Conservation (phyloP, 2,797 vertebrate genomes). For the Muscicapa striata region DNA sequence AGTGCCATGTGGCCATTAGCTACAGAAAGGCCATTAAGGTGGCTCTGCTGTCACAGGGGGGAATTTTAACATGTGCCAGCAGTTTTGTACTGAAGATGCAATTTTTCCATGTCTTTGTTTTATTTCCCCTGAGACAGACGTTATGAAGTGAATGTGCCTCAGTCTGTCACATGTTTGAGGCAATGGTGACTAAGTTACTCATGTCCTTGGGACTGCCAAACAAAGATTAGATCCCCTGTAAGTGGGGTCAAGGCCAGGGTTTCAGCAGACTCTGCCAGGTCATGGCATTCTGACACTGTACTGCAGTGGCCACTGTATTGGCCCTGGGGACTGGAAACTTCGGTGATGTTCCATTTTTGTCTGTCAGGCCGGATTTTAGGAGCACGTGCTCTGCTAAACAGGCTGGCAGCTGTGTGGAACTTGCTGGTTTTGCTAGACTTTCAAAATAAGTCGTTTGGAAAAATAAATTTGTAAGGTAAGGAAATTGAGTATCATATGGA, state of each 20-base stretch:
- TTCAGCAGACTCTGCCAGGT: background rate
- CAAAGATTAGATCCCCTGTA: background rate
- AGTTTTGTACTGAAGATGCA: background rate
- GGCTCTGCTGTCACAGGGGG: background rate
- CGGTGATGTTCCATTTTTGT: background rate
- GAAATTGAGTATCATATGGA: background rate
- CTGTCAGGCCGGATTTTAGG: background rate
- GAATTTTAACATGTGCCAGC: background rate
- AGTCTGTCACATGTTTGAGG: background rate
- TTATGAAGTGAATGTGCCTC: background rate
- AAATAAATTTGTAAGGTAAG: background rate
- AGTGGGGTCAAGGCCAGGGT: fast-evolving
- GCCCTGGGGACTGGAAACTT: background rate
- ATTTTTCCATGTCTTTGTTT: background rate
- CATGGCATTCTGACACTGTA: fast-evolving
- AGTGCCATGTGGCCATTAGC: background rate
- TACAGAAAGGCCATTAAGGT: background rate
- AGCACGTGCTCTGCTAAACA: fast-evolving
- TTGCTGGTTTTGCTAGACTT: background rate
- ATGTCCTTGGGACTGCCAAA: background rate
- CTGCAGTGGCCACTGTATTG: background rate
- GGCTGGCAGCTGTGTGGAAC: background rate
- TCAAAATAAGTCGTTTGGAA: background rate
- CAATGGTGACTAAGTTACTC: background rate
- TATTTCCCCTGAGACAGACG: background rate